Base-by-base conservation (phyloP, 1,140 invertebrate species). In the Macrostomum lignano region DNA sequence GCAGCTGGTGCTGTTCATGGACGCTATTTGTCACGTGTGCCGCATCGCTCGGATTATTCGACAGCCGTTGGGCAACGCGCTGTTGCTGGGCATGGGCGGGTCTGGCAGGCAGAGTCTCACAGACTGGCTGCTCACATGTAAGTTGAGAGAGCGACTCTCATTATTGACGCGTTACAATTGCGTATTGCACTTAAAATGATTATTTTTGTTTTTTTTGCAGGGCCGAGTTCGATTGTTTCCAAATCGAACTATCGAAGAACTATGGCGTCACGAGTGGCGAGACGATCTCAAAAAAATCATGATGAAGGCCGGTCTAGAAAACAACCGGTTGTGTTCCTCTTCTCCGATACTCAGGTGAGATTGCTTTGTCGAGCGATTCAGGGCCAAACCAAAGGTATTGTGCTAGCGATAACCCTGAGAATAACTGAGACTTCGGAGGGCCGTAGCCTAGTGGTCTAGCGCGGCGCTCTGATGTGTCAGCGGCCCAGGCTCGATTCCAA, bases 1-100 rank as follows among this genome's bases (percentile, higher is more conserved):
- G n/a, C n/a, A 65, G 29, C 51, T 79, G 43, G 62, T 60, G 4
- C 36, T 58, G 13, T 60, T 59, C 38, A 52, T 51, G 45, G 52
- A 57, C 41, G 56, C 56, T 17, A 43, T 59, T 3, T 45, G 44
- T 33, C 55, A 59, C 34, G 42, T 59, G 14, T 46, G 44, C 38
- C 44, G 55, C 11, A 58, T 60, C 17, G 43, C 45, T 30, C 46
- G 57, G 17, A 45, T 60, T 31, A 57, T 60, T 29, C 38, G 55
- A 10, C 57, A 60, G 42, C 55, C 57, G 5, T 42, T 55, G 7
- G 57, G 55, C 17, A 60, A 60, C 36, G 57, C 57, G 20, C 42
- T 60, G 2, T 44, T 60, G 13, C 42, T 60, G 4, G 57, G 57
- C 26, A 55, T 60, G 46, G 57, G 57, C 9, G 57, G 57, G 11